A percentile compares a stretch with the other conserved stretches of the same genome.
phyloP scores from a whole-genome alignment of 2,113 vertebrate genomes.

The Strigops habroptila region DNA sequence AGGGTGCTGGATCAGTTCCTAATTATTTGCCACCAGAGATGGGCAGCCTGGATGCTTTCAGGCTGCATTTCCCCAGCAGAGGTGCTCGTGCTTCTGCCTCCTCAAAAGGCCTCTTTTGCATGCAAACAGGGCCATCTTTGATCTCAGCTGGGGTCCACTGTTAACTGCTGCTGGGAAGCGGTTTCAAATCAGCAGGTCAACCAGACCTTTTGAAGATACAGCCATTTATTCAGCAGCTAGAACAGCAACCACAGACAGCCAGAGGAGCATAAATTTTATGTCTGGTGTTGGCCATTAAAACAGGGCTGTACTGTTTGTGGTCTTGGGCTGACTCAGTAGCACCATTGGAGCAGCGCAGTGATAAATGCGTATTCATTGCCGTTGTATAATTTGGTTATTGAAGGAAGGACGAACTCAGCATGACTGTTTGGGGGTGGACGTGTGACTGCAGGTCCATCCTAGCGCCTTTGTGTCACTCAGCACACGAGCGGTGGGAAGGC shows the following conservation, averaged over 20 bases:
- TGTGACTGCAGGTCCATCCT: neutral
- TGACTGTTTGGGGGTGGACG: neutral
- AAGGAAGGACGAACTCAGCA: neutral
- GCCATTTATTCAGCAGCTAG: slow-evolving; percentile 48
- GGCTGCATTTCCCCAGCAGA: neutral
- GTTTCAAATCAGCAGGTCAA: slow-evolving; percentile 57
- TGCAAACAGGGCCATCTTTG: neutral
- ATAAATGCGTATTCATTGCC: neutral
- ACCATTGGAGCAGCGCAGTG: neutral
- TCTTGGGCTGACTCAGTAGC: slow-evolving; percentile 27
- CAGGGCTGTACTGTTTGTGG: slow-evolving; percentile 27
- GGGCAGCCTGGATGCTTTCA: neutral
- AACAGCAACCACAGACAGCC: slow-evolving; percentile 38
- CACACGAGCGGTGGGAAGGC: neutral
- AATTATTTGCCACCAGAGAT: neutral
- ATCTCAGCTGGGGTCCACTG: slow-evolving; percentile 18
- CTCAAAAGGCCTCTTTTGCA: slow-evolving; percentile 12
- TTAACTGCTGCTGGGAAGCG: slow-evolving; percentile 28
- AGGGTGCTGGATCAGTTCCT: neutral
- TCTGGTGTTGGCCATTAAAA: slow-evolving; percentile 48
- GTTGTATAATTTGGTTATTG: neutral
- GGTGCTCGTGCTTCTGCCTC: neutral
- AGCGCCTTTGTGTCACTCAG: neutral
- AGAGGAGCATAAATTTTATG: slow-evolving; percentile 41
- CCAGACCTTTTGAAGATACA: slow-evolving; percentile 53